A percentile compares a stretch with the other conserved stretches of the same genome.
Conservation (phyloP, 2,113 vertebrate species). For the Neoarius graeffei region DNA sequence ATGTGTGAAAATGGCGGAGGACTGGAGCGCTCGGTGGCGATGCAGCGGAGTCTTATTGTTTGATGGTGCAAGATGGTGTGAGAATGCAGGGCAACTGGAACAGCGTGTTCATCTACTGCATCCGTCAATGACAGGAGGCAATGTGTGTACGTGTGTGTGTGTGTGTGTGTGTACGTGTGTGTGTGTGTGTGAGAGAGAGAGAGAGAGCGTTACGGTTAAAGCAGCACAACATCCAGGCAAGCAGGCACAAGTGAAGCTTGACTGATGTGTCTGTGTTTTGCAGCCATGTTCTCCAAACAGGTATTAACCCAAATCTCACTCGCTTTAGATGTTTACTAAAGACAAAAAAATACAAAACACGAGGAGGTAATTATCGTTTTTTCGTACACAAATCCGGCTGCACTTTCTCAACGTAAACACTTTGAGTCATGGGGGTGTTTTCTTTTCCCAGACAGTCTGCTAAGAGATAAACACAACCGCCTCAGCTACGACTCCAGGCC, state of each 20-base stretch:
- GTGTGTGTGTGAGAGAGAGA: too few species aligned
- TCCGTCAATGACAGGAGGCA: background rate
- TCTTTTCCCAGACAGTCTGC: conserved; percentile 29
- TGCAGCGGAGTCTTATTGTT: background rate
- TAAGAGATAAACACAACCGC: conserved; percentile 8
- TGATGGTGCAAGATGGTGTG: background rate
- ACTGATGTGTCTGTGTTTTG: conserved; percentile 1
- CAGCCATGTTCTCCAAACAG: conserved; percentile 11
- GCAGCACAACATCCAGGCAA: conserved; percentile 2
- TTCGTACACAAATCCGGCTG: background rate
- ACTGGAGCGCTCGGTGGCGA: background rate
- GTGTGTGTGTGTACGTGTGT: conserved; percentile 22
- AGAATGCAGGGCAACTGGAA: conserved; percentile 38
- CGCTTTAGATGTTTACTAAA: conserved; percentile 29
- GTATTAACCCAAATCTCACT: conserved; percentile 30
- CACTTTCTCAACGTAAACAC: conserved; percentile 15
- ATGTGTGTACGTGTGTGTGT: background rate
- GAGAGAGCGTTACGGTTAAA: background rate
- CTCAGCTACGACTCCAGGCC: background rate
- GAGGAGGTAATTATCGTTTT: background rate
- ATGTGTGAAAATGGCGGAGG: background rate
- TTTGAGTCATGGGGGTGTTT: conserved; percentile 28
- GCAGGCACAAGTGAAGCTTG: conserved; percentile 15
- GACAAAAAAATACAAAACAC: background rate
- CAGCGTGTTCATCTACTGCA: conserved; percentile 26